A percentile compares a stretch with the other conserved stretches of the same genome.
phyloP scores from a whole-genome alignment of 64 coral and sea anemone species.

The Montipora cactus region DNA sequence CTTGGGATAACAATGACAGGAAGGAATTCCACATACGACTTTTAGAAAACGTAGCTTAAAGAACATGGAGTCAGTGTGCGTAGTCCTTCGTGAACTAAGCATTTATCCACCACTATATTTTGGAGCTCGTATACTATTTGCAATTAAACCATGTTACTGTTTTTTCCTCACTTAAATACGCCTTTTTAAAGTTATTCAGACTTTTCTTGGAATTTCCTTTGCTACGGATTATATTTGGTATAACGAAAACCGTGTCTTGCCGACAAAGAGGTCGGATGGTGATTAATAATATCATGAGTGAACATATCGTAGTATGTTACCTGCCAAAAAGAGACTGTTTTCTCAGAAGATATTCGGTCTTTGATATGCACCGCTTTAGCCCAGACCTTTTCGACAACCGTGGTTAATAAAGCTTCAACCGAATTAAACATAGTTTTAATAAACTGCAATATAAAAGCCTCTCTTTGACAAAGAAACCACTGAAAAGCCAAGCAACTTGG shows the following conservation, averaged over 20 bases:
- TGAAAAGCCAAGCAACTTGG: neutral
- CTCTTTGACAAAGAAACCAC: neutral
- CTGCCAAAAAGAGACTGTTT: neutral
- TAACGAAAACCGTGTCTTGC: conserved; percentile 26
- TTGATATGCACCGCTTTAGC: conserved; percentile 33
- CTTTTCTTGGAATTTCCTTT: conserved; percentile 2
- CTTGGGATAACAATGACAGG: neutral
- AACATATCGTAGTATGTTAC: conserved; percentile 29
- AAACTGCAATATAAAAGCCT: neutral
- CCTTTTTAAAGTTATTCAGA: neutral
- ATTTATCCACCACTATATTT: no score
- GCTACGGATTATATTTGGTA: conserved; percentile 8
- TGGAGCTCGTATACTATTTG: no score
- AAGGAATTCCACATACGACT: no score
- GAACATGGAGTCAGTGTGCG: no score
- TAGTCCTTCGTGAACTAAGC: no score
- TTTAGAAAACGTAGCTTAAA: no score
- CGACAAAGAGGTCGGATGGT: conserved; percentile 25
- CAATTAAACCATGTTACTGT: no score
- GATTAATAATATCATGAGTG: conserved; percentile 11
- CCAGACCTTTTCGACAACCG: neutral
- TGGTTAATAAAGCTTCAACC: conserved; percentile 2
- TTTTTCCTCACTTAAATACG: neutral
- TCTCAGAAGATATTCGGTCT: conserved; percentile 5
- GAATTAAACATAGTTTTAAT: conserved; percentile 13